phyloP scores from a whole-genome alignment of 2,113 vertebrate species.

The Nycticebus coucang region DNA sequence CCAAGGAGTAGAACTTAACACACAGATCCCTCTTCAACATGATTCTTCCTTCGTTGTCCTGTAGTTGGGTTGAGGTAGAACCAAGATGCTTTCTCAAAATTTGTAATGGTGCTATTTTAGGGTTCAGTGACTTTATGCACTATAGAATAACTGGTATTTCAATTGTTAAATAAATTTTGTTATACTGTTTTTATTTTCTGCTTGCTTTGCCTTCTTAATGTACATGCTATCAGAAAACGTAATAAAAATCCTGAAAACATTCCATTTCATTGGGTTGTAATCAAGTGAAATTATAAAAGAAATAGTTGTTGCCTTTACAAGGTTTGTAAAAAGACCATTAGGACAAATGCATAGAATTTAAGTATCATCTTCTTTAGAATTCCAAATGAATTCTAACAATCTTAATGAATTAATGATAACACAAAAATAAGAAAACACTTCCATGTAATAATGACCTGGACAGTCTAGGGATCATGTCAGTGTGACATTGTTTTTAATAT shows the following conservation, averaged over 20 bases:
- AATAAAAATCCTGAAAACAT: constrained; percentile 23
- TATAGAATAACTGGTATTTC: constrained; percentile 12
- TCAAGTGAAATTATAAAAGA: constrained; percentile 54
- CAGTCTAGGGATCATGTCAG: not conserved
- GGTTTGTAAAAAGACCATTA: constrained; percentile 51
- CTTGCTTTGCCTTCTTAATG: constrained; percentile 55
- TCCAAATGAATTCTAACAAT: not conserved
- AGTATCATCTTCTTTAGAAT: constrained; percentile 19
- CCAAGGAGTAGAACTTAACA: not conserved
- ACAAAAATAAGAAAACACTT: not conserved
- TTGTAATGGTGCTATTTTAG: not conserved
- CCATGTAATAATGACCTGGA: not conserved
- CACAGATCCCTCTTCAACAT: not conserved
- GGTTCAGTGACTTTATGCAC: not conserved
- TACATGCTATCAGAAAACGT: constrained; percentile 30
- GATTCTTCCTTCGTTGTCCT: not conserved
- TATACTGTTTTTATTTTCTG: constrained; percentile 34
- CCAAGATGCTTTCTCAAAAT: not conserved
- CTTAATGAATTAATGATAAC: not conserved
- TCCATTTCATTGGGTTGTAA: not conserved
- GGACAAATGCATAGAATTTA: constrained; percentile 5
- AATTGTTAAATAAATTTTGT: constrained; percentile 51
- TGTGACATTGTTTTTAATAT: not conserved
- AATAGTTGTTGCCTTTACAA: constrained; percentile 40
- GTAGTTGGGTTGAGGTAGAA: not conserved